Evolutionary conservation across 2,797 vertebrate genomes (phyloP).

Genomic region (Chelidonichthys spinosus): DNA sequence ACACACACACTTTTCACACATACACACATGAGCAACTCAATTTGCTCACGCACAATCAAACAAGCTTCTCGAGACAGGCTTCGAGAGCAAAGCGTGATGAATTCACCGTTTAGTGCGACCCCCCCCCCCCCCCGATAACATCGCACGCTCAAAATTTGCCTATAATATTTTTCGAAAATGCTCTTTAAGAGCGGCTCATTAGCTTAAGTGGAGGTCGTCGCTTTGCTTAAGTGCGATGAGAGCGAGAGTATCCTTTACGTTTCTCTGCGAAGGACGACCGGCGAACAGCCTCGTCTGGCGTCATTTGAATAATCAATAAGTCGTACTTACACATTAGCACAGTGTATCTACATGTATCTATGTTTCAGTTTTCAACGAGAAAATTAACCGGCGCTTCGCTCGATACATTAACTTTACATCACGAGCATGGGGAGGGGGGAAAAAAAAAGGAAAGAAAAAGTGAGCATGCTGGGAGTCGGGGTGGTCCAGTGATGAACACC

Average conservation of each 20-base stretch:
- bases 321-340: constrained; percentile 18
- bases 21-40: constrained; percentile 17
- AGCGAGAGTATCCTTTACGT: neutral
- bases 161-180: constrained; percentile 19
- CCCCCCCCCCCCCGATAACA: constrained; percentile 28
- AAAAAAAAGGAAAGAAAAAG: constrained; percentile 12
- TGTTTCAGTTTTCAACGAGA: constrained; percentile 29
- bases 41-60: constrained; percentile 24
- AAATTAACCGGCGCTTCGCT: constrained; percentile 24
- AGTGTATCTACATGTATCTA: constrained; percentile 13
- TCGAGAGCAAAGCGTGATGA: constrained; percentile 12
- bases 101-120: constrained; percentile 16
- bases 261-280: neutral
- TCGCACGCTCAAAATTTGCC: constrained; percentile 15
- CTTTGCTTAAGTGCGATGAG: neutral
- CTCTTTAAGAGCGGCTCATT: constrained; percentile 23
- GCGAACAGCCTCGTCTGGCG: neutral
- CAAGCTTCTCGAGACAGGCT: constrained; percentile 10
- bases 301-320: constrained; percentile 57
- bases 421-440: constrained; percentile 15
- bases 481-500: constrained; percentile 79
- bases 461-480: constrained; percentile 63
- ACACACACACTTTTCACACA: constrained; percentile 16
- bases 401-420: constrained; percentile 37
- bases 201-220: constrained; percentile 12